Conservation (phyloP, 2,797 vertebrate species). For the Cirrhinus mrigala region DNA sequence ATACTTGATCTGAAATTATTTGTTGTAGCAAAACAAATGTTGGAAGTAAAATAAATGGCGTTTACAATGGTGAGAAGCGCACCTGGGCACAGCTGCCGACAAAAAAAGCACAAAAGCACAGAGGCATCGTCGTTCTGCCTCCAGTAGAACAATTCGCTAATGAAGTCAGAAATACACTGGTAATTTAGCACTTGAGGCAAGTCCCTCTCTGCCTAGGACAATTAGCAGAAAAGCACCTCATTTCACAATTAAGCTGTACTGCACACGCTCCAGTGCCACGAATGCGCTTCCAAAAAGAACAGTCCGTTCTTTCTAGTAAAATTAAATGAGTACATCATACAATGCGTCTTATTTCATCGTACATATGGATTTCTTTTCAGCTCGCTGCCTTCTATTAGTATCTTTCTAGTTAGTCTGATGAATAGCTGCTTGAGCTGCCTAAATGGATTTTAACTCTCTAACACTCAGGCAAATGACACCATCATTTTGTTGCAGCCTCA, state of each 20-base stretch:
- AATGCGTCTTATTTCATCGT: background rate
- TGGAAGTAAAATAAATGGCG: background rate
- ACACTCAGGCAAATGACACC: constrained; percentile 63
- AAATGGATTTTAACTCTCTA: constrained; percentile 59
- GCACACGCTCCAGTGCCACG: background rate
- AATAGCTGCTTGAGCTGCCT: constrained; percentile 50
- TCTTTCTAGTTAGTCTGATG: constrained; percentile 55
- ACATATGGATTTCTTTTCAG: constrained; percentile 35
- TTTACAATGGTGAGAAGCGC: background rate
- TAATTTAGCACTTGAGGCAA: constrained; percentile 35
- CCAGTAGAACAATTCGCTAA: constrained; percentile 19
- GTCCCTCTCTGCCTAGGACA: constrained; percentile 25
- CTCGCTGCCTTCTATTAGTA: constrained; percentile 36
- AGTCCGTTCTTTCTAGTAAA: background rate
- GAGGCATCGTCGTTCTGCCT: constrained; percentile 10
- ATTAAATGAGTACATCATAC: constrained; percentile 8
- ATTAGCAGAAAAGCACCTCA: constrained; percentile 30
- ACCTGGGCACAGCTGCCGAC: background rate
- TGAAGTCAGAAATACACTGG: constrained; percentile 37
- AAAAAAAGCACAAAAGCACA: background rate
- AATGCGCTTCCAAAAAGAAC: constrained; percentile 3
- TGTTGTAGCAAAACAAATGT: background rate
- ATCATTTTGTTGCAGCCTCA: constrained; percentile 68
- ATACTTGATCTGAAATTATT: background rate
- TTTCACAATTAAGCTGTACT: constrained; percentile 38